Evolutionary conservation across 1,140 invertebrate species (phyloP).

Genomic region (Lasioglossum albipes): DNA sequence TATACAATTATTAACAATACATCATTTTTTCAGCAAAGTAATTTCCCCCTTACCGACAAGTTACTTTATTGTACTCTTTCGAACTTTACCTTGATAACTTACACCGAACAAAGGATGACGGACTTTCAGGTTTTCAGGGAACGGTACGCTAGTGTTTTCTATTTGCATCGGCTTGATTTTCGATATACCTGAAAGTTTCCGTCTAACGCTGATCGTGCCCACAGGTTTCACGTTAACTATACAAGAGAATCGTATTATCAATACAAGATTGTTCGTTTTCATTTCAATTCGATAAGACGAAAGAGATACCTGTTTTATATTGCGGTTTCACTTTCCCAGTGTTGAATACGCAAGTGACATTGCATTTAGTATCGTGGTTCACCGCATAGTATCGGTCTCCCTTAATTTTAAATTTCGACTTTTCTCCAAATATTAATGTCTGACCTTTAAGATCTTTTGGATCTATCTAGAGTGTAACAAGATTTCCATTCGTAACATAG

Average conservation of each 20-base stretch:
- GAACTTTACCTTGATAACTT: slow-evolving; percentile 30
- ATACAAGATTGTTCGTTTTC: not conserved
- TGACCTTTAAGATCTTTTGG: slow-evolving; percentile 63
- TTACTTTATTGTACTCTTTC: slow-evolving; percentile 29
- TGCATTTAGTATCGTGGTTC: slow-evolving; percentile 38
- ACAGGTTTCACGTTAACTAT: slow-evolving; percentile 67
- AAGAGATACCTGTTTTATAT: slow-evolving; percentile 64
- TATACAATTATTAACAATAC: not conserved
- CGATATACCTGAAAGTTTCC: slow-evolving; percentile 60
- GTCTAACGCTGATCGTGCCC: slow-evolving; percentile 63
- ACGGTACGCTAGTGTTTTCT: slow-evolving; percentile 55
- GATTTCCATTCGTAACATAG: not conserved
- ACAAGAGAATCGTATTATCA: slow-evolving; percentile 31
- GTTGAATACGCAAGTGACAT: slow-evolving; percentile 66
- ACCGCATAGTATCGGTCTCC: slow-evolving; percentile 63
- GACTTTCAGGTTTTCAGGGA: slow-evolving; percentile 66
- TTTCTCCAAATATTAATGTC: slow-evolving; percentile 61
- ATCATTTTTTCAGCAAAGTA: not conserved
- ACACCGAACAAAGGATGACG: slow-evolving; percentile 70
- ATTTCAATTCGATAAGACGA: not conserved
- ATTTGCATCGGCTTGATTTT: slow-evolving; percentile 41
- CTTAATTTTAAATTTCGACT: slow-evolving; percentile 69
- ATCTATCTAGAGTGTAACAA: slow-evolving; percentile 56
- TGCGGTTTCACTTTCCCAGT: slow-evolving; percentile 39
- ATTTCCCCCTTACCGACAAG: not conserved